These are phyloP conservation scores for Rhorus exstirpatorius DNA, from an alignment of 2,888 invertebrate species.

Conservation along the genomic window DNA sequence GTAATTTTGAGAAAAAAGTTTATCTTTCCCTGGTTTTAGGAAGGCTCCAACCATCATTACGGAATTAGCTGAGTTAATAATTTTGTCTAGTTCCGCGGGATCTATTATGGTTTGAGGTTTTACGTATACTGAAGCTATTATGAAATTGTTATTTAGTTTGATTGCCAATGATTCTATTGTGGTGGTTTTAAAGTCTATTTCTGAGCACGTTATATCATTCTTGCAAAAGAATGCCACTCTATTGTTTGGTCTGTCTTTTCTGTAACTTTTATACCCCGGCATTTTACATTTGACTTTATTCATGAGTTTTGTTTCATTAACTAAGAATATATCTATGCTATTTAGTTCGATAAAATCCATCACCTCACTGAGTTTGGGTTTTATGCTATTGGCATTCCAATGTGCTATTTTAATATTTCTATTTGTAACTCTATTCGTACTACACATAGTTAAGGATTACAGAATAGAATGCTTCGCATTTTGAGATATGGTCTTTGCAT, in stretches of 20 bases:
- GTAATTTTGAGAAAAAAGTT: neutral
- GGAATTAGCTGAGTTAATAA: constrained; percentile 6
- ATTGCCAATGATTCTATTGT: neutral
- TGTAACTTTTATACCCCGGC: constrained; percentile 9
- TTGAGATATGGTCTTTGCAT: neutral
- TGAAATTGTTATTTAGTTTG: constrained; percentile 19
- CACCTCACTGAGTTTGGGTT: neutral
- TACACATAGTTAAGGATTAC: constrained; percentile 25
- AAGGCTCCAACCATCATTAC: neutral
- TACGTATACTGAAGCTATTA: neutral
- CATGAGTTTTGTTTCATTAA: constrained; percentile 4
- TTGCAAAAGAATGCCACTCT: constrained; percentile 18
- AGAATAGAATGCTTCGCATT: constrained; percentile 30
- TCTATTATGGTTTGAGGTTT: neutral
- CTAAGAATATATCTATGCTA: neutral
- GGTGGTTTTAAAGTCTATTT: neutral
- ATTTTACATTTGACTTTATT: constrained; percentile 19
- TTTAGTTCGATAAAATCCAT: constrained; percentile 5
- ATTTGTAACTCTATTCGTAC: neutral
- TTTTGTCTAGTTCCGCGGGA: neutral
- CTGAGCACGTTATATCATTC: neutral
- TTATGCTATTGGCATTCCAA: constrained; percentile 33
- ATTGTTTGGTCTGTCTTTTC: constrained; percentile 1
- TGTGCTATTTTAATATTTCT: neutral
- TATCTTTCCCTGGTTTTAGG: neutral